These are phyloP conservation scores for Cyprinodon variegatus DNA, from an alignment of 2,113 vertebrate species.

Conservation along the genomic window DNA sequence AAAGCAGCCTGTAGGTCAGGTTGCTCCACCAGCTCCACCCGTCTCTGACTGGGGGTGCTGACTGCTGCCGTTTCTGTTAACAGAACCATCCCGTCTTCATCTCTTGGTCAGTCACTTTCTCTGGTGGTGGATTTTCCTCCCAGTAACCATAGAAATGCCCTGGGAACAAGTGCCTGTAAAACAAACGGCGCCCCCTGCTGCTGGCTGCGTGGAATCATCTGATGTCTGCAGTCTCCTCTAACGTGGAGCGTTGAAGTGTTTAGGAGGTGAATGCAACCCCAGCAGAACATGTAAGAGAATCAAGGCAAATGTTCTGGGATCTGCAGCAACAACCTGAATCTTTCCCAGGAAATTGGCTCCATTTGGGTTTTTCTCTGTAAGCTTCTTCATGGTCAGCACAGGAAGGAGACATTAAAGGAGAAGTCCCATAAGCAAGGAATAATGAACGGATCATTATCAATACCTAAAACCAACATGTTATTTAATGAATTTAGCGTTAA, in stretches of 20 bases:
- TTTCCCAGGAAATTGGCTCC: background rate
- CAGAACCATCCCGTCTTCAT: background rate
- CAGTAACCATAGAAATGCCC: constrained; percentile 2
- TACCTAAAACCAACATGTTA: too few relatives aligned
- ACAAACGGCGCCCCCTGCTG: background rate
- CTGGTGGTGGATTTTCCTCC: too few relatives aligned
- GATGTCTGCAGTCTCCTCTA: background rate
- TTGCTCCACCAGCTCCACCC: background rate
- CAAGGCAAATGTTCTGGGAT: background rate
- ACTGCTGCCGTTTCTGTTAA: background rate
- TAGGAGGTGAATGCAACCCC: background rate
- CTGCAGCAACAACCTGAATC: background rate
- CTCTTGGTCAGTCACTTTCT: too few relatives aligned
- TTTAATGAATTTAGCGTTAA: too few relatives aligned
- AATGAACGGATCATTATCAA: too few relatives aligned
- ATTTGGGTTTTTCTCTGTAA: background rate
- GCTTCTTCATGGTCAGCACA: background rate
- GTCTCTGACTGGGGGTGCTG: background rate
- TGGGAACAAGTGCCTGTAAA: constrained; percentile 53
- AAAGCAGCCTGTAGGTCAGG: too few relatives aligned
- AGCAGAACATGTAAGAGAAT: background rate
- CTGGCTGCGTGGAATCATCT: background rate
- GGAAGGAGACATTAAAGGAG: background rate
- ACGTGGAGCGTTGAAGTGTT: background rate
- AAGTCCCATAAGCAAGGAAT: too few relatives aligned